Conservation (phyloP, 2,797 vertebrate species). For the Enteromius radiatus region DNA sequence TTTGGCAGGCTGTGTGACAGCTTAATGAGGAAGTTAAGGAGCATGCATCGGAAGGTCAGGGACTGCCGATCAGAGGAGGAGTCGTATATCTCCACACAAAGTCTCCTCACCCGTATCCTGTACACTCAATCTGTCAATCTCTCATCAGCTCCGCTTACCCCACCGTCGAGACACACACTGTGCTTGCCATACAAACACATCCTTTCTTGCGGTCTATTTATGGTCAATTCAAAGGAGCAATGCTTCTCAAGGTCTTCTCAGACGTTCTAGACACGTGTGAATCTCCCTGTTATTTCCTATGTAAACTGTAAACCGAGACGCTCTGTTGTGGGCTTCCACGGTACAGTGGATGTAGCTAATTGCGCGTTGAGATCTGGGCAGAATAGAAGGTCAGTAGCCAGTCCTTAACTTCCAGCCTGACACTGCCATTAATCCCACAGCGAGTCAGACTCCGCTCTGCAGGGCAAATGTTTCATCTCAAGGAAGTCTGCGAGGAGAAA, state of each 20-base stretch:
- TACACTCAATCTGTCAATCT: slow-evolving; percentile 54
- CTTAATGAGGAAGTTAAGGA: slow-evolving; percentile 54
- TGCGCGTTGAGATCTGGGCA: slow-evolving; percentile 30
- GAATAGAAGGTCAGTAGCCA: slow-evolving; percentile 38
- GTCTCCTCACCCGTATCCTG: slow-evolving; percentile 51
- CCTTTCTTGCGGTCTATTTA: slow-evolving; percentile 14
- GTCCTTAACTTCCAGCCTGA: slow-evolving; percentile 36
- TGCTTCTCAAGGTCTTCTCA: neutral
- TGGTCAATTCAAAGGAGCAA: slow-evolving; percentile 2
- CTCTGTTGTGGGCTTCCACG: slow-evolving; percentile 25
- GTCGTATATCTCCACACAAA: slow-evolving; percentile 50
- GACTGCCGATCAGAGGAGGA: slow-evolving; percentile 48
- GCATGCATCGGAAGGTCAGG: slow-evolving; percentile 50
- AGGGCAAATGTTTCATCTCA: slow-evolving; percentile 8
- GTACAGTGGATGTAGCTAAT: slow-evolving; percentile 41
- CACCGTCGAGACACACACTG: slow-evolving; percentile 25
- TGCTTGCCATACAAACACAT: slow-evolving; percentile 30
- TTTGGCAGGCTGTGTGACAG: slow-evolving; percentile 51
- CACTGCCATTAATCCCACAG: slow-evolving; percentile 40
- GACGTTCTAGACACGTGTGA: neutral
- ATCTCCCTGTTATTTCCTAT: slow-evolving; percentile 24
- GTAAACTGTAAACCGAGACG: slow-evolving; percentile 36
- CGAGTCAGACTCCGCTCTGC: slow-evolving; percentile 3
- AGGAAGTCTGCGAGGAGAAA: slow-evolving; percentile 19
- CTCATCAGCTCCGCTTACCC: slow-evolving; percentile 46